Base-by-base conservation (phyloP, 2,113 vertebrate species). In the Nannobrachium achirus region DNA sequence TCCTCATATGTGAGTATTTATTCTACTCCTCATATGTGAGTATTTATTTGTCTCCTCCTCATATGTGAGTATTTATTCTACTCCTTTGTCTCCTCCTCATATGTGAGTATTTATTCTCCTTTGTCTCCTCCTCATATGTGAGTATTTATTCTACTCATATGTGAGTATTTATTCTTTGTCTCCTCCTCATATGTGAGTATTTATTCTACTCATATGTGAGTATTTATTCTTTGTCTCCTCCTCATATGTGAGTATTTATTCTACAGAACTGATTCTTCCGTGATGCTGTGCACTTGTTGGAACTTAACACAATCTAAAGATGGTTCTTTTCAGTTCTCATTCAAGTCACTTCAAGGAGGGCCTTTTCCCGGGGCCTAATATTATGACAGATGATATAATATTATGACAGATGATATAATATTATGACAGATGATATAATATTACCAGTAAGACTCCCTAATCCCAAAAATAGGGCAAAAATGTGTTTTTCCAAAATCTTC, bases 1-100 rank as follows among this genome's bases (percentile, higher is more conserved):
- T n/a, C n/a, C n/a, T n/a, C n/a, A n/a, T n/a, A n/a, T n/a, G n/a
- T n/a, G n/a, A n/a, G n/a, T n/a, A n/a, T n/a, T n/a, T n/a, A n/a
- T n/a, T 52, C 81, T 91, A 71, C n/a, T n/a, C n/a, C 71, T 92
- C 56, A 75, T 93, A 67, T 92, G 92, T 93, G 80, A 93, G 92
- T 90, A 40, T 39, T n/a, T n/a, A n/a, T 93, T 45, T 77, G 58
- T 52, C 81, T 91, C 72, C n/a, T n/a, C n/a, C 71, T 92, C 56
- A 75, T 93, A 67, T 92, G 92, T 93, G 80, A 93, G 92, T 90
- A 40, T 39, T n/a, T n/a, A n/a, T n/a, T n/a, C 56, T 86, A 16
- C 71, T 88, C 33, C 70, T 93, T 45, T 77, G 58, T 52, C 81
- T 91, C 72, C n/a, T n/a, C n/a, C 71, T 92, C 56, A 75, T 93